phyloP scores from a whole-genome alignment of 2,113 vertebrate species.

The Antechinus flavipes region DNA sequence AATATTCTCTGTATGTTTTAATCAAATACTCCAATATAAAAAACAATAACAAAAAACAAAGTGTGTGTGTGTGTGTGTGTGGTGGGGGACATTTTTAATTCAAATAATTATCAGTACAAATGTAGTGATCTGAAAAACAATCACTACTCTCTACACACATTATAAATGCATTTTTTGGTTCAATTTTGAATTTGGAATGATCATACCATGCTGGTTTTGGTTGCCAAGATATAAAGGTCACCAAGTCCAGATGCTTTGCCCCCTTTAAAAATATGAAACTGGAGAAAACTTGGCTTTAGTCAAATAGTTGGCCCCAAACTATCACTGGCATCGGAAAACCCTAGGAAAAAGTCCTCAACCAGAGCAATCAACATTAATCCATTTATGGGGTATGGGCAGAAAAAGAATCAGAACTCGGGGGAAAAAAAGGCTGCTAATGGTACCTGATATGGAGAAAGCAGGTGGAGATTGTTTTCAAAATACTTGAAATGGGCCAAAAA shows the following conservation, averaged over 20 bases:
- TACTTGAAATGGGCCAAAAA: constrained; percentile 81
- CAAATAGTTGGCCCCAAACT: neutral
- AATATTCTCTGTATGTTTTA: neutral
- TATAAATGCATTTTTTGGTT: neutral
- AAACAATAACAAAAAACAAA: too few relatives aligned
- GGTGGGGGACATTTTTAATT: neutral
- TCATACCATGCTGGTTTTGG: neutral
- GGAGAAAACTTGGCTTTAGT: neutral
- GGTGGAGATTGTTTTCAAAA: constrained; percentile 84
- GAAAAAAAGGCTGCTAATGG: neutral
- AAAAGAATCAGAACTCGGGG: neutral
- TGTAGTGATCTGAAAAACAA: neutral
- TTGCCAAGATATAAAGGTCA: neutral
- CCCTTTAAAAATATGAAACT: constrained; percentile 22
- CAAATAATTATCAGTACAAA: neutral
- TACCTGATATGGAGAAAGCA: constrained; percentile 88
- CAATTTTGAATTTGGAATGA: neutral
- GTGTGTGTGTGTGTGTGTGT: too few relatives aligned
- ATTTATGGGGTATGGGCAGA: neutral
- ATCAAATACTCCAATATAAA: neutral
- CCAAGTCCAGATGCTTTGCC: neutral
- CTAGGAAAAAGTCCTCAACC: neutral
- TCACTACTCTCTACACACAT: fast-evolving
- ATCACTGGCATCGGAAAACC: neutral
- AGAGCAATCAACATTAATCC: neutral